Evolutionary conservation across 1,140 invertebrate genomes (phyloP), one percentile per base, ranked within the genome.

Genomic region (Spodoptera litura): DNA sequence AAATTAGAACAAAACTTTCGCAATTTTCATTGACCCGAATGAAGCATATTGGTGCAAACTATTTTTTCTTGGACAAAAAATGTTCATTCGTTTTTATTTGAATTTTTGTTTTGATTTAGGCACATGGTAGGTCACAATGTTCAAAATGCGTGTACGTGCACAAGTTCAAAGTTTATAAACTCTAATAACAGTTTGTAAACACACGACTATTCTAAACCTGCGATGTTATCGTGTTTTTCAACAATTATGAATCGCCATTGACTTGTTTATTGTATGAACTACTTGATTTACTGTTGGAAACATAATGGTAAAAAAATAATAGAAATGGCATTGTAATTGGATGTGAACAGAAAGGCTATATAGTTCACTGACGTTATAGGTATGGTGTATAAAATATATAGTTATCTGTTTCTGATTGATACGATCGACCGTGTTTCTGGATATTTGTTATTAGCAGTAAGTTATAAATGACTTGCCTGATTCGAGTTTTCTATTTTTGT

Each of bases 211-310:
- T 86, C 64, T 78, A 66, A 85, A 87, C 84, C 84, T 66, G 83
- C 85, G 87, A 89, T 85, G 83, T 82, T 81, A 81, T 85, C 78
- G 73, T 89, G 84, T 88, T 89, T 88, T 88, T 82, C 80, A 88
- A 87, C 79, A 87, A 81, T 66, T 70, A 59, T 31, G 66, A 52
- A 59, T 61, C 25, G 66, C 49, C 38, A 55, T 9, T 58, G 8
- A 70, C 11, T 61, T 49, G 35, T 78, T 75, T 56, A 20, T 35
- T 56, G 31, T 55, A 52, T 51, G 20, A 10, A 25, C 10, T 52
- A 6, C 13, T 70, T 70, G 6, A 53, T 70, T 51, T n/a, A 68
- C 44, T 52, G 31, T 51, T 13, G 20, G 20, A 10, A 44, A 44
- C 3, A 8, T 44, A 44, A 44, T 44, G 38, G 38, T 44, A 8